These are phyloP conservation scores for Pangasius larnaudii DNA, from an alignment of 2,797 vertebrate genomes.

Conservation along the genomic window DNA sequence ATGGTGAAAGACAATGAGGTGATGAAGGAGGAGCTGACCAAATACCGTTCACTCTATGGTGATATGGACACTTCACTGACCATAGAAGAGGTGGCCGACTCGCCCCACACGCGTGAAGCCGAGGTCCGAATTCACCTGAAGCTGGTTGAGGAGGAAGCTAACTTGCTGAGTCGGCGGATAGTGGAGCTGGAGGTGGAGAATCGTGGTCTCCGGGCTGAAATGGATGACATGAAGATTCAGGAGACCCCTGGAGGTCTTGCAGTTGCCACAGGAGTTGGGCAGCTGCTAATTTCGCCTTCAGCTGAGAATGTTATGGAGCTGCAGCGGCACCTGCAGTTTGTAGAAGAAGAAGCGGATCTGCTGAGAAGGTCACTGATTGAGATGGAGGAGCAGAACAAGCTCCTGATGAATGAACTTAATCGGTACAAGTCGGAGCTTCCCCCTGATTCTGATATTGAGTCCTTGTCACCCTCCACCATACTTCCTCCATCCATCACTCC, in stretches of 20 bases:
- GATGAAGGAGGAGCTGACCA: constrained; percentile 94
- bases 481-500: constrained; percentile 54
- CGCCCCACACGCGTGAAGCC: constrained; percentile 91
- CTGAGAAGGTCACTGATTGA: constrained; percentile 91
- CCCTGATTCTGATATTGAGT: constrained; percentile 67
- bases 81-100: constrained; percentile 89
- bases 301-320: constrained; percentile 91
- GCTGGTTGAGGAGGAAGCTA: constrained; percentile 97
- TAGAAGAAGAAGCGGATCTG: constrained; percentile 97
- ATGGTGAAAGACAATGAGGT: constrained; percentile 93
- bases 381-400: constrained; percentile 97
- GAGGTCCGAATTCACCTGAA: constrained; percentile 93
- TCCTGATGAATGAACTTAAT: constrained; percentile 92
- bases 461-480: constrained; percentile 36
- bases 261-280: constrained; percentile 62
- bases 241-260: constrained; percentile 79
- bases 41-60: constrained; percentile 89
- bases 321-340: constrained; percentile 94
- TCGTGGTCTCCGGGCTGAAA: constrained; percentile 91
- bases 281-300: constrained; percentile 72
- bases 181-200: constrained; percentile 99
- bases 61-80: constrained; percentile 91
- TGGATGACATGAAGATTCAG: constrained; percentile 93
- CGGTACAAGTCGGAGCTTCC: constrained; percentile 92
- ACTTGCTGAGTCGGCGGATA: constrained; percentile 92